Base-by-base conservation (phyloP, 2,888 invertebrate genomes). In the Clivina fossor region DNA sequence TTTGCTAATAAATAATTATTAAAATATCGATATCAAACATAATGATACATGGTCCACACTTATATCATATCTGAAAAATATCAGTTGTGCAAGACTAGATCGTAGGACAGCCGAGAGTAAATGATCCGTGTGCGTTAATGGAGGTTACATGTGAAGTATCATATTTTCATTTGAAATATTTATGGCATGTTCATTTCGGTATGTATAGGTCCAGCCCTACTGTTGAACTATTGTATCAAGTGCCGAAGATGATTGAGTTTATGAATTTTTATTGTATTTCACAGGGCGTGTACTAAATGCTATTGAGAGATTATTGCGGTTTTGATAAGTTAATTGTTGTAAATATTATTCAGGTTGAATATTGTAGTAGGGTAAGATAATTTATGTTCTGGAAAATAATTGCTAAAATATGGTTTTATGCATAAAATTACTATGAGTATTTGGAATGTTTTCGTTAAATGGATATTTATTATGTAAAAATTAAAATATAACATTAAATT, bases 121-220 rank as follows among this genome's bases (percentile, higher is more conserved):
- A 51, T 51, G 51, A 51, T 16, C 51, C 51, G 43, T 51, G 41
- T 30, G 28, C 15, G 32, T 22, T 51, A 43, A 51, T 51, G 16
- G 43, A 30, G 51, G 43, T 22, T 28, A 51, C 32, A 43, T 43
- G 30, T 51, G 41, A 51, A 40, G 41, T 51, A 43, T 51, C 32
- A 51, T 51, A 51, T 51, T 51, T 51, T 38, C 49, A 28, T 47
- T 40, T 15, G 40, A 30, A 41, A 28, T 51, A 41, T 51, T 51
- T 51, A 51, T 51, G 41, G n/a, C n/a, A 43, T 40, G 20, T 24
- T 33, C 28, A 37, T 38, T 35, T 15, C 19, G 4, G 26, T 19
- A 16, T 18, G 18, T 38, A 18, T 3, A 4, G 19, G 13, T 16
- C 16, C 2, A 20, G 22, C 47, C 47, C 47, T 22, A 47, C 33